Conservation (phyloP, 2,888 invertebrate species). For the Tipula unca region DNA sequence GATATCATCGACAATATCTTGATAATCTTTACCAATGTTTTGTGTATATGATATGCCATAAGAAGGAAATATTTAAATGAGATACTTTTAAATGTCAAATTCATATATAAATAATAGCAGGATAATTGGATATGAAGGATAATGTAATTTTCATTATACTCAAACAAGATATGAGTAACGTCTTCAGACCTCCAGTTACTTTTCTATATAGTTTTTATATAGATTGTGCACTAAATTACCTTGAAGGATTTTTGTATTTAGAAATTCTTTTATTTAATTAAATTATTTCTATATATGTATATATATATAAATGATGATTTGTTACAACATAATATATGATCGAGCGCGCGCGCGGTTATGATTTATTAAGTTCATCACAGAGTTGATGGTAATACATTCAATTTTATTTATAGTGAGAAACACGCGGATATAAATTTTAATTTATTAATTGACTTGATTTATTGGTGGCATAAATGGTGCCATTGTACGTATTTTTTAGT, state of each 20-base stretch:
- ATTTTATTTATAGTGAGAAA: not conserved
- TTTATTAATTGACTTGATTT: not conserved
- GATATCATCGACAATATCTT: not conserved
- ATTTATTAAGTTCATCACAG: not conserved
- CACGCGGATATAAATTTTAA: not conserved
- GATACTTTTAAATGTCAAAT: not conserved
- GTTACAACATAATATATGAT: not conserved
- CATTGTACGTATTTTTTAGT: not conserved
- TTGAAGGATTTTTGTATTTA: not conserved
- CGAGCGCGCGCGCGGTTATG: not conserved
- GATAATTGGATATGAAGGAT: not conserved
- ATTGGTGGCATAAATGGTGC: not conserved
- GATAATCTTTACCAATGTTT: not conserved
- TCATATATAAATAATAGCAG: not conserved
- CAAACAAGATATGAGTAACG: not conserved
- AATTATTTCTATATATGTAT: no score
- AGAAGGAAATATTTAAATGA: not conserved
- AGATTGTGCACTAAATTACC: not conserved
- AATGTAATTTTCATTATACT: not conserved
- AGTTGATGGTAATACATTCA: not conserved
- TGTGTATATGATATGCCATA: not conserved
- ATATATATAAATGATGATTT: not conserved
- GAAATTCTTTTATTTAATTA: not conserved
- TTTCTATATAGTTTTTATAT: not conserved
- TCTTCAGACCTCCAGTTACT: not conserved